Conservation (phyloP, 2,797 vertebrate species). For the Nothura maculosa region DNA sequence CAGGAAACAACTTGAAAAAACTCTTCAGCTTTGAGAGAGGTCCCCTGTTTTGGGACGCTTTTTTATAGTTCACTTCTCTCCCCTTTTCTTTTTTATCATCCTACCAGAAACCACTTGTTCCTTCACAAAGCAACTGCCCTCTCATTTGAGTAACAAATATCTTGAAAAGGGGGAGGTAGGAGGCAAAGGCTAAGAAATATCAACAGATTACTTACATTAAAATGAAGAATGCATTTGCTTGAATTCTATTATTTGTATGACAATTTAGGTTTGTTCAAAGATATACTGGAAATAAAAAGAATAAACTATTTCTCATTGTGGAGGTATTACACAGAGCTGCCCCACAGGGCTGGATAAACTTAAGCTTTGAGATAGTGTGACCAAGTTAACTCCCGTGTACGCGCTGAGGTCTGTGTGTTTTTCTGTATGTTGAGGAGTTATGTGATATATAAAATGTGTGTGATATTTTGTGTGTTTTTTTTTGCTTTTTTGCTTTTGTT, state of each 20-base stretch:
- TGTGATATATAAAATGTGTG: neutral
- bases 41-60: neutral
- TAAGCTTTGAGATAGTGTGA: neutral
- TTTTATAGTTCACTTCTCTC: neutral
- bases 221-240: slow-evolving; percentile 19
- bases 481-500: neutral
- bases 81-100: neutral
- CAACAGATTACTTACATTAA: slow-evolving; percentile 39
- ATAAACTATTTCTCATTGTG: slow-evolving; percentile 28
- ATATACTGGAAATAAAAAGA: slow-evolving; percentile 49
- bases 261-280: slow-evolving; percentile 24
- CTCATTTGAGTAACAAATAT: slow-evolving; percentile 44
- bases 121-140: neutral
- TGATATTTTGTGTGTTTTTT: neutral
- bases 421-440: neutral
- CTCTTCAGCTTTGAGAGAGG: neutral
- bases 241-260: slow-evolving; percentile 25
- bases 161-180: neutral
- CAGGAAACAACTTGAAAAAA: neutral
- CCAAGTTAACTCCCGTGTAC: neutral
- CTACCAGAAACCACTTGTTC: neutral
- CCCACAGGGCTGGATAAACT: neutral
- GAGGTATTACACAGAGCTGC: slow-evolving; percentile 15
- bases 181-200: slow-evolving; percentile 34
- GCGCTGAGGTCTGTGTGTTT: neutral